phyloP scores from a whole-genome alignment of 2,113 vertebrate genomes.

The Calypte anna region DNA sequence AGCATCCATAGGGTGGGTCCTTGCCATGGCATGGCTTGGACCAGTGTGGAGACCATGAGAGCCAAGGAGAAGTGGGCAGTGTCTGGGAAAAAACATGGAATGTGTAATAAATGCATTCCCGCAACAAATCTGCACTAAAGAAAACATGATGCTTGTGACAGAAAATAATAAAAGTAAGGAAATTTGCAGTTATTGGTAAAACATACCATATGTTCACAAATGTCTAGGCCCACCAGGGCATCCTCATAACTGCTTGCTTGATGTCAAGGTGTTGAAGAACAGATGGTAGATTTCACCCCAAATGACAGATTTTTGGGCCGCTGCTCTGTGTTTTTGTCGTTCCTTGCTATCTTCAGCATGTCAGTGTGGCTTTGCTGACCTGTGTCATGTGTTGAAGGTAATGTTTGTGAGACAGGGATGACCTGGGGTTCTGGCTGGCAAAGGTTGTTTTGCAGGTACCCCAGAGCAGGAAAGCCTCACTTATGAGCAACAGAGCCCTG shows the following conservation, averaged over 20 bases:
- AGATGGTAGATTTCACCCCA: conserved; percentile 47
- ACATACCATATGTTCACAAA: conserved; percentile 14
- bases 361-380: conserved; percentile 45
- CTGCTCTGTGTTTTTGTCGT: conserved; percentile 54
- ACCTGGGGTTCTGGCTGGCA: conserved; percentile 45
- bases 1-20: background rate
- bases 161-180: conserved; percentile 48
- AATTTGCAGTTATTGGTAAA: conserved; percentile 45
- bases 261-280: conserved; percentile 54
- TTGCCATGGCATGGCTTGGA: background rate
- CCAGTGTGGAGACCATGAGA: background rate
- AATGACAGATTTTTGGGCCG: conserved; percentile 51
- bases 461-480: background rate
- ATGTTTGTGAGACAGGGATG: conserved; percentile 28
- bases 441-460: conserved; percentile 34
- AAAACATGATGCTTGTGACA: conserved; percentile 11
- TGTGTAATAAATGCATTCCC: background rate
- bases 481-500: conserved; percentile 3
- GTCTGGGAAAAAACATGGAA: background rate
- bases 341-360: conserved; percentile 34
- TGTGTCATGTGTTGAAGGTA: background rate
- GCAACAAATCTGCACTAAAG: background rate
- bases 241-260: conserved; percentile 29
- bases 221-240: background rate
- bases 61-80: background rate